Evolutionary conservation across 2,888 invertebrate genomes (phyloP).

Genomic region (Drosophila aldrichi): DNA sequence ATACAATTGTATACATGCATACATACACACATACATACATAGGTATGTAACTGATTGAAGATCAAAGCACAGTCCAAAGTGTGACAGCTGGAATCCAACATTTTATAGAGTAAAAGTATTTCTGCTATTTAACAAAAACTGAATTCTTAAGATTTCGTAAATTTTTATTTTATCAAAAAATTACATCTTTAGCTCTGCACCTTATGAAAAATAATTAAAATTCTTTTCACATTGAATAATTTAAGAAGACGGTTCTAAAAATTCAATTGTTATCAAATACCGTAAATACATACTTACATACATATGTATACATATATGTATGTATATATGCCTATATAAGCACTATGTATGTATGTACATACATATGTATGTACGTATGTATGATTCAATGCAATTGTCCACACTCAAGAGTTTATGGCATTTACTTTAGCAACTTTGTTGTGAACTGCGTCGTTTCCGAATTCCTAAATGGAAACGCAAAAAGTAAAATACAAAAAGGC

Average conservation of each 20-base stretch:
- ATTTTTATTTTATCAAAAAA: too few species aligned
- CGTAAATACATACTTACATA: neutral
- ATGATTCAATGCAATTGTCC: constrained; percentile 5
- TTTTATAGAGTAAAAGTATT: neutral
- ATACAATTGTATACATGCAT: too few species aligned
- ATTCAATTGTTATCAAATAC: too few species aligned
- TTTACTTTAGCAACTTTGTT: constrained; percentile 41
- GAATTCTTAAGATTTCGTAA: too few species aligned
- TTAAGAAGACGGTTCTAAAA: too few species aligned
- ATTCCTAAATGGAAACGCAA: neutral
- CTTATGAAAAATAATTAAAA: too few species aligned
- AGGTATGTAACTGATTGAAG: neutral
- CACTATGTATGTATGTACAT: neutral
- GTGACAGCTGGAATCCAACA: too few species aligned
- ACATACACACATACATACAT: neutral
- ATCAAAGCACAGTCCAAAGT: neutral
- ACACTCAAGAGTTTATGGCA: constrained; percentile 16
- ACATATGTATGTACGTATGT: neutral
- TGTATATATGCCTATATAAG: too few species aligned
- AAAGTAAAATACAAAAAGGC: too few species aligned
- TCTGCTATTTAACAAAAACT: neutral
- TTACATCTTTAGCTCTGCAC: too few species aligned
- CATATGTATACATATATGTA: neutral
- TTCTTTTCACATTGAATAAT: too few species aligned
- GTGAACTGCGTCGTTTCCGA: constrained; percentile 34